Evolutionary conservation across 2,113 vertebrate species (phyloP).

Genomic region (Rutilus rutilus): DNA sequence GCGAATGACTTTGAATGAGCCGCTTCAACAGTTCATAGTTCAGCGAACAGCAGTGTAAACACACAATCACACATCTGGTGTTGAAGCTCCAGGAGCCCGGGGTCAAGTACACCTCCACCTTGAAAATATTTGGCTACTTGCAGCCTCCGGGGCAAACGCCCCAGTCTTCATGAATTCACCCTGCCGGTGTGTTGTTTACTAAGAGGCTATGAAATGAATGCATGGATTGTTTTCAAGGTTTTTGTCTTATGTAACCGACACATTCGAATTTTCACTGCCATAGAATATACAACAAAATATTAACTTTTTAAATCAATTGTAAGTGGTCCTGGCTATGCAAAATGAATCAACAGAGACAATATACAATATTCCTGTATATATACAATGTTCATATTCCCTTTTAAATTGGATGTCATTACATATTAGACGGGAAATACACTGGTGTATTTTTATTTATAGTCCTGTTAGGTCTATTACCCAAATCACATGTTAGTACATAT

Average conservation of each 20-base stretch:
- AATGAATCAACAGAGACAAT: no score
- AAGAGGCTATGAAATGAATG: not conserved
- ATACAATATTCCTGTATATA: no score
- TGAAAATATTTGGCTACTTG: slow-evolving; percentile 12
- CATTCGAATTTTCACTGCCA: not conserved
- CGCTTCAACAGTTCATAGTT: slow-evolving; percentile 24
- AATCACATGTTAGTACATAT: no score
- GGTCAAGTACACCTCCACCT: slow-evolving; percentile 56
- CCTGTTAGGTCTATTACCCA: no score
- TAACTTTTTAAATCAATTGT: no score
- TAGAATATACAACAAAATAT: no score
- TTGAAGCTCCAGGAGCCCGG: slow-evolving; percentile 35
- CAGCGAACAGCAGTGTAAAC: slow-evolving; percentile 47
- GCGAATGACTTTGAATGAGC: slow-evolving; percentile 53
- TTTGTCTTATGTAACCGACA: not conserved
- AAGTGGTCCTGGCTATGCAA: no score
- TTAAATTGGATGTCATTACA: no score
- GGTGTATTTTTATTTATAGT: no score
- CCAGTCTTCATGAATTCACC: slow-evolving; percentile 6
- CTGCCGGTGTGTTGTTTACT: not conserved
- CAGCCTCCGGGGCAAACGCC: slow-evolving; percentile 11
- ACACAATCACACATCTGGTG: slow-evolving; percentile 51
- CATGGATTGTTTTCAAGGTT: slow-evolving; percentile 12
- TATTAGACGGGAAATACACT: no score
- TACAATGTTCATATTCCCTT: no score